Percentiles rank a stretch among this genome's conserved stretches.
phyloP scores from a whole-genome alignment of 2,888 invertebrate genomes.

The Drosophila pseudotalamancana region DNA sequence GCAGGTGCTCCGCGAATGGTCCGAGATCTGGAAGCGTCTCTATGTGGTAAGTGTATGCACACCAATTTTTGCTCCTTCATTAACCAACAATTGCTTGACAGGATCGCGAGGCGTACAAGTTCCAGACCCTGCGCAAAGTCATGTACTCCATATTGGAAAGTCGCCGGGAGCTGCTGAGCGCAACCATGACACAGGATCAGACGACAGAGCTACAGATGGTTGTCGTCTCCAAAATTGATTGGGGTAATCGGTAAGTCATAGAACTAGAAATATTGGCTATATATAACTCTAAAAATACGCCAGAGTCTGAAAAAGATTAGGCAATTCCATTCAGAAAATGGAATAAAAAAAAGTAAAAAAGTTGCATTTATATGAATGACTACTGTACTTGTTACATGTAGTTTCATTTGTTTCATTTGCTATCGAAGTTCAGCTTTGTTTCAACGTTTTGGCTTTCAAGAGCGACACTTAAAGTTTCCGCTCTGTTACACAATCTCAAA shows the following conservation, averaged over 20 bases:
- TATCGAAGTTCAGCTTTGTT: not conserved
- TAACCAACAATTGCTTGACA: slow-evolving; percentile 82
- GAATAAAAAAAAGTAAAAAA: no score
- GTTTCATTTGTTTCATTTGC: not conserved
- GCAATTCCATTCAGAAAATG: no score
- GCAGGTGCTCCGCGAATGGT: slow-evolving; percentile 96
- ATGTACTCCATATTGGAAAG: slow-evolving; percentile 95
- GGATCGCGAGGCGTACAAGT: slow-evolving; percentile 93
- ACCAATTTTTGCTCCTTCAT: no score
- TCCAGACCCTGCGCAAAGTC: slow-evolving; percentile 93
- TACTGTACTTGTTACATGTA: not conserved
- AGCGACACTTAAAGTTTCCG: not conserved
- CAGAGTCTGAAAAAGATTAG: no score
- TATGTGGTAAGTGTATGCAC: slow-evolving; percentile 90
- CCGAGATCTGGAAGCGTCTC: slow-evolving; percentile 94
- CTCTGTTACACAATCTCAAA: not conserved
- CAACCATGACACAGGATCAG: slow-evolving; percentile 96
- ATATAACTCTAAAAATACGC: not conserved
- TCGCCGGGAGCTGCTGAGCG: slow-evolving; percentile 92
- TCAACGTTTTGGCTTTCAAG: not conserved
- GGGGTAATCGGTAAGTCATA: slow-evolving; percentile 94
- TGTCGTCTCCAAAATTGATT: slow-evolving; percentile 96
- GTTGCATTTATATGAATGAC: not conserved
- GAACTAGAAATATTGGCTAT: not conserved
- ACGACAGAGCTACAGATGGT: slow-evolving; percentile 93